phyloP scores from a whole-genome alignment of 1,140 invertebrate species.

The Eufriesea mexicana region DNA sequence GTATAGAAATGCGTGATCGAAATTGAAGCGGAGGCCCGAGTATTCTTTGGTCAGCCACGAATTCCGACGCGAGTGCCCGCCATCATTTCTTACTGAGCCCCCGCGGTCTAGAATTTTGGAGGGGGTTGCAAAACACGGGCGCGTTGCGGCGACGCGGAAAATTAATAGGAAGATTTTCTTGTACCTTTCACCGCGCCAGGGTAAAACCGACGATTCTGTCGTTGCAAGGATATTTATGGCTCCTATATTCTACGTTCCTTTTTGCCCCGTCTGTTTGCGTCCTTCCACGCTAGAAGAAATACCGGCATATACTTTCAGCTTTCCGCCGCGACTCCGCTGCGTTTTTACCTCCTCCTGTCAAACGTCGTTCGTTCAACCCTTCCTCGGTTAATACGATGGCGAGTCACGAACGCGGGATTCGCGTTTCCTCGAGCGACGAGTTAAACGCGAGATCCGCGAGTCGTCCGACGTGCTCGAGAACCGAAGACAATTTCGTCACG shows the following conservation, averaged over 20 bases:
- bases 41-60: neutral
- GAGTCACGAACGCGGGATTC: constrained; percentile 67
- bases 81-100: neutral
- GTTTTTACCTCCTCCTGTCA: constrained; percentile 21
- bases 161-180: constrained; percentile 36
- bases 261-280: constrained; percentile 21
- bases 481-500: neutral
- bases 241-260: neutral
- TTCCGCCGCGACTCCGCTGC: neutral
- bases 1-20: neutral
- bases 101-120: neutral
- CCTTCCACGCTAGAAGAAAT: neutral
- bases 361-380: constrained; percentile 18
- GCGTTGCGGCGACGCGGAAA: neutral
- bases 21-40: neutral
- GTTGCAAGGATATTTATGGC: neutral
- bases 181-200: neutral
- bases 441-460: neutral
- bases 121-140: neutral
- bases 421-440: constrained; percentile 59
- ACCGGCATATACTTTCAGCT: constrained; percentile 23
- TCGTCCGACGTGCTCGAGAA: neutral
- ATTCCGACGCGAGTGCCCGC: neutral
- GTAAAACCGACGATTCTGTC: neutral
- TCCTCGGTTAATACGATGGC: constrained; percentile 48